These are phyloP conservation scores for Diploscapter pachys DNA, from an alignment of 1,140 invertebrate species.

Conservation along the genomic window DNA sequence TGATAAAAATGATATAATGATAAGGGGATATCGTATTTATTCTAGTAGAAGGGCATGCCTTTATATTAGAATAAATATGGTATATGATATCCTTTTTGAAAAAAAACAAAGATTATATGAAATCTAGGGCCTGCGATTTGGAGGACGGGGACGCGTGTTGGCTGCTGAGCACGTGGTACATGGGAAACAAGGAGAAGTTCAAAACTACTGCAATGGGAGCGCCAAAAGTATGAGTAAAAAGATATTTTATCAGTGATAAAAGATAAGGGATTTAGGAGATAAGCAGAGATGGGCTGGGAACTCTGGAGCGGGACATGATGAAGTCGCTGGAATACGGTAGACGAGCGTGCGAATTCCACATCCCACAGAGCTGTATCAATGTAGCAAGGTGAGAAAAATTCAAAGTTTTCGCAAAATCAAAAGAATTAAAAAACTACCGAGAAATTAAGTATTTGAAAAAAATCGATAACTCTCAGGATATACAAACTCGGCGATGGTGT, in stretches of 20 bases:
- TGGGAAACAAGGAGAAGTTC: constrained; percentile 42
- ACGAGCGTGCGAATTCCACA: constrained; percentile 49
- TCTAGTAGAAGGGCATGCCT: too few relatives aligned
- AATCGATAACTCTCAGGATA: constrained; percentile 38
- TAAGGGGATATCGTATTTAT: too few relatives aligned
- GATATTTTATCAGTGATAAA: background rate
- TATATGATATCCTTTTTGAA: too few relatives aligned
- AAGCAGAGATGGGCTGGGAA: constrained; percentile 29
- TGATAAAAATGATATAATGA: too few relatives aligned
- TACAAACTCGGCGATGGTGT: constrained; percentile 52
- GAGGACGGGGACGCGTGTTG: constrained; percentile 55
- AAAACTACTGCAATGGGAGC: constrained; percentile 24
- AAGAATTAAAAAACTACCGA: too few relatives aligned
- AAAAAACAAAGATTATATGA: background rate
- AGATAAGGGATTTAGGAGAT: constrained; percentile 17
- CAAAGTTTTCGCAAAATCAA: too few relatives aligned
- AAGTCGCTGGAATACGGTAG: constrained; percentile 49
- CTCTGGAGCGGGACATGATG: constrained; percentile 47
- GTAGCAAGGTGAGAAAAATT: constrained; percentile 36
- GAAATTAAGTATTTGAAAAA: too few relatives aligned
- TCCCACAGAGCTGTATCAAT: constrained; percentile 48
- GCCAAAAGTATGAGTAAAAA: background rate
- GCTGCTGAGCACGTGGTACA: constrained; percentile 54
- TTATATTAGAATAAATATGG: too few relatives aligned
- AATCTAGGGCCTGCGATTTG: constrained; percentile 50